Conservation (phyloP, 1,140 invertebrate genomes). For the Antheraea pernyi region DNA sequence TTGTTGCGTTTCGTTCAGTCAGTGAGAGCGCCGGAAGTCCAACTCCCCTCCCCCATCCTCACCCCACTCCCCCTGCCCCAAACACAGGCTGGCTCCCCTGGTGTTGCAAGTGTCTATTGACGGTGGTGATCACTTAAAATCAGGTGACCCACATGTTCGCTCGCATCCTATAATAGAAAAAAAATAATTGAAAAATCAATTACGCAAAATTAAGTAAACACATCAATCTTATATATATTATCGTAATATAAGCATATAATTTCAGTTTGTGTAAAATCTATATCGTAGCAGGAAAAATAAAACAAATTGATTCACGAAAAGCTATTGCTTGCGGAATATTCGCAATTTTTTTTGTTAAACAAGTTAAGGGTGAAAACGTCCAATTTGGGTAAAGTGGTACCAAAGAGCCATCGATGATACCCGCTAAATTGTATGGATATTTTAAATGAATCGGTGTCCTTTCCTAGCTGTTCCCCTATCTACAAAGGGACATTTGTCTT, state of each 20-base stretch:
- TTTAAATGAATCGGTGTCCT: slow-evolving; percentile 73
- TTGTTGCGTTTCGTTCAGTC: too few relatives aligned
- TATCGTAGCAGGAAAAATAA: slow-evolving; percentile 56
- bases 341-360: slow-evolving; percentile 64
- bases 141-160: too few relatives aligned
- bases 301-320: slow-evolving; percentile 49
- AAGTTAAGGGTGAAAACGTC: slow-evolving; percentile 59
- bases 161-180: too few relatives aligned
- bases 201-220: too few relatives aligned
- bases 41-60: too few relatives aligned
- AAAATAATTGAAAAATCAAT: too few relatives aligned
- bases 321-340: slow-evolving; percentile 49
- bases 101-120: too few relatives aligned
- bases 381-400: slow-evolving; percentile 69
- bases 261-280: slow-evolving; percentile 22
- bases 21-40: too few relatives aligned
- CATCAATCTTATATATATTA: too few relatives aligned
- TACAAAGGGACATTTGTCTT: slow-evolving; percentile 72
- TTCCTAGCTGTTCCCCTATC: slow-evolving; percentile 65
- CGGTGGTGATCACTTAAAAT: too few relatives aligned
- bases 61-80: too few relatives aligned
- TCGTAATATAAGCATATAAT: background rate
- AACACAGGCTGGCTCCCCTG: too few relatives aligned
- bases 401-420: slow-evolving; percentile 69
- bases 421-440: slow-evolving; percentile 74